Conservation (phyloP, 1,140 invertebrate genomes). For the Idris sp. region DNA sequence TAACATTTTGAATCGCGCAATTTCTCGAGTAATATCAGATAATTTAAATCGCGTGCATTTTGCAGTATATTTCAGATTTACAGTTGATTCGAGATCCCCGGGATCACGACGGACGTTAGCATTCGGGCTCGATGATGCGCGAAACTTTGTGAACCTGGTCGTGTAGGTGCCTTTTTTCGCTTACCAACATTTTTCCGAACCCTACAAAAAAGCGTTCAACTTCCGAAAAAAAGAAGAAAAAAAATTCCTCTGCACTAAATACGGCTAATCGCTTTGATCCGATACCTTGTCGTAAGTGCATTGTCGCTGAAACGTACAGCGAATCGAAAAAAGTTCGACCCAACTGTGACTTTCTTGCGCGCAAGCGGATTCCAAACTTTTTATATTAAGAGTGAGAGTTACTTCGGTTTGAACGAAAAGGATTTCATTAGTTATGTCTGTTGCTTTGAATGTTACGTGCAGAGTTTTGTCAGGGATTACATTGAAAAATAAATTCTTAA, state of each 20-base stretch:
- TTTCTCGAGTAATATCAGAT: neutral
- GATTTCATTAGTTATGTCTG: constrained; percentile 36
- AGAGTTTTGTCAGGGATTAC: no score
- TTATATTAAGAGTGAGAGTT: constrained; percentile 41
- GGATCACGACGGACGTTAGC: constrained; percentile 19
- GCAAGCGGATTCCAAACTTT: constrained; percentile 36
- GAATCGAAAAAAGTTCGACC: constrained; percentile 40
- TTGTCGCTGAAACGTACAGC: constrained; percentile 34
- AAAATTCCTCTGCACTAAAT: constrained; percentile 38
- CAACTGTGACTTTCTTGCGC: constrained; percentile 11
- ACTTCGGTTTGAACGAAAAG: constrained; percentile 13
- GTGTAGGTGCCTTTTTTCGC: constrained; percentile 19
- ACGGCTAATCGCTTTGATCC: constrained; percentile 58
- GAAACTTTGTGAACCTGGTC: constrained; percentile 53
- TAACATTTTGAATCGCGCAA: neutral
- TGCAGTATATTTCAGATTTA: constrained; percentile 20
- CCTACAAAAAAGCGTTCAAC: constrained; percentile 5
- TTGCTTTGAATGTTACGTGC: constrained; percentile 14
- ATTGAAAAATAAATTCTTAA: no score
- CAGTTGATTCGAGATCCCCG: constrained; percentile 21
- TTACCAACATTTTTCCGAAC: constrained; percentile 16
- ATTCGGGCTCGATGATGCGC: constrained; percentile 45
- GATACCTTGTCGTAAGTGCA: constrained; percentile 33
- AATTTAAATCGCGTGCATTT: constrained; percentile 30
- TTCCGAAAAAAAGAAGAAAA: constrained; percentile 15